These are phyloP conservation scores for Ptyas mucosa DNA, from an alignment of 2,113 vertebrate species.

Conservation along the genomic window DNA sequence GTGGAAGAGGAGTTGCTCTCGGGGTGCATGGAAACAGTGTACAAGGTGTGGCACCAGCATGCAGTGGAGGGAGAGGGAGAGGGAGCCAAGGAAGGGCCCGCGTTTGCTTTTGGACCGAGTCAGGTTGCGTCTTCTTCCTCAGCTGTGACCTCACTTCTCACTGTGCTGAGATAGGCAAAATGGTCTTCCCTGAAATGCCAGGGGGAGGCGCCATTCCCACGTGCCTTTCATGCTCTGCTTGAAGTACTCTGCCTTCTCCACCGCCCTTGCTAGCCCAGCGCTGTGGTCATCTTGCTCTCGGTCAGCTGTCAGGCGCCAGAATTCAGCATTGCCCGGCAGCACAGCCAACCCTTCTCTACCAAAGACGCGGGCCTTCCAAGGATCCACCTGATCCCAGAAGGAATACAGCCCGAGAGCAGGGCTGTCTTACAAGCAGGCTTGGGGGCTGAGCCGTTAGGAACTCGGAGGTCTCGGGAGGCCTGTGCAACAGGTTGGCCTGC, in stretches of 20 bases:
- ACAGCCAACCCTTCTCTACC: background rate
- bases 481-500: background rate
- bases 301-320: rapidly evolving
- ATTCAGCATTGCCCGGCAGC: background rate
- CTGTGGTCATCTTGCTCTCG: no score
- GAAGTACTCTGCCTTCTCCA: rapidly evolving
- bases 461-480: background rate
- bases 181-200: background rate
- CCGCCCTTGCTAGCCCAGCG: background rate
- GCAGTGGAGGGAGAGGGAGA: background rate
- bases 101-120: no score
- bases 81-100: background rate
- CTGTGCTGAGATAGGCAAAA: background rate
- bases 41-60: slow-evolving; percentile 75
- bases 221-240: rapidly evolving
- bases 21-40: slow-evolving; percentile 82
- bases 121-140: background rate
- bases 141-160: background rate
- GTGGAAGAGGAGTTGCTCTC: slow-evolving; percentile 83
- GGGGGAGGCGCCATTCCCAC: background rate
- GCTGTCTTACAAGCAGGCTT: background rate
- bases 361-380: background rate
- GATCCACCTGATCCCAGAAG: background rate
- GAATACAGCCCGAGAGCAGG: rapidly evolving
- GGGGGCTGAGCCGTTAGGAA: background rate